Conservation (phyloP, 2,888 invertebrate genomes). For the Smittia aterrima region DNA sequence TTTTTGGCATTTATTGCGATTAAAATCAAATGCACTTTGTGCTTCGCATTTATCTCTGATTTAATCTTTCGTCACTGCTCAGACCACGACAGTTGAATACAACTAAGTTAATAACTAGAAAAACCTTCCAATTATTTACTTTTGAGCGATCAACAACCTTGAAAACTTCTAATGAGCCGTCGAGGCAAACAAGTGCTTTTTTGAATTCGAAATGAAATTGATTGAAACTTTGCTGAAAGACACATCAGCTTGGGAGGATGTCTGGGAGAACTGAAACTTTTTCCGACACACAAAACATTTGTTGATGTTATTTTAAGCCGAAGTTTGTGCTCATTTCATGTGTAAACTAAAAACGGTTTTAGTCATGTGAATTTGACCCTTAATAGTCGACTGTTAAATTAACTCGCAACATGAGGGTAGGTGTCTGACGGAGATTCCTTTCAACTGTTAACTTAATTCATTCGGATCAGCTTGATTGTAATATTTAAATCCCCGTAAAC, state of each 20-base stretch:
- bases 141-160: neutral
- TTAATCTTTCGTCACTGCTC: neutral
- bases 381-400: constrained; percentile 26
- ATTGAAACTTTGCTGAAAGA: neutral
- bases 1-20: constrained; percentile 38
- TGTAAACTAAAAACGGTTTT: neutral
- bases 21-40: constrained; percentile 21
- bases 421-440: neutral
- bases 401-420: constrained; percentile 27
- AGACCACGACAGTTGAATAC: neutral
- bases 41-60: neutral
- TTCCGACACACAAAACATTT: neutral
- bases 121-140: neutral
- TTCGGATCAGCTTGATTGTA: neutral
- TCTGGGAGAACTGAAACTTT: neutral
- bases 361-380: constrained; percentile 5
- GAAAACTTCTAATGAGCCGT: too few species aligned
- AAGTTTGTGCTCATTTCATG: neutral
- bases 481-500: constrained; percentile 29
- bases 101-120: too few species aligned
- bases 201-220: neutral
- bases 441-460: neutral
- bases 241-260: too few species aligned
- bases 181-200: too few species aligned
- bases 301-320: neutral